These are phyloP conservation scores for Cherax destructor DNA, from an alignment of 1,140 invertebrate species.

Conservation along the genomic window DNA sequence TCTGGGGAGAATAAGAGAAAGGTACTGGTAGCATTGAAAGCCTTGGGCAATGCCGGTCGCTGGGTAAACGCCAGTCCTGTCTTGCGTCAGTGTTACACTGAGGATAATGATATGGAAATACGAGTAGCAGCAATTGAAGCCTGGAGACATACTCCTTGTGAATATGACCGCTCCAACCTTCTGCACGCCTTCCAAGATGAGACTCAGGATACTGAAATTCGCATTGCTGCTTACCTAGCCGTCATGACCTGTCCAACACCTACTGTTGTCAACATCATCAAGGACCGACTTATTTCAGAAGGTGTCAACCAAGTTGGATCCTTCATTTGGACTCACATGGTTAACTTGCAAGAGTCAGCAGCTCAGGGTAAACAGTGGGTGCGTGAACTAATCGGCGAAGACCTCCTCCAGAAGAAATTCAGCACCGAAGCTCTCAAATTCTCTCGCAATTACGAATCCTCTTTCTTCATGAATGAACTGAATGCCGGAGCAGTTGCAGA, in stretches of 20 bases:
- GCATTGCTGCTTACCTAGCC: constrained; percentile 91
- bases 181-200: constrained; percentile 82
- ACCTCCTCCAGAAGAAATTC: constrained; percentile 83
- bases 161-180: constrained; percentile 78
- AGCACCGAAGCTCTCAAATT: constrained; percentile 87
- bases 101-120: constrained; percentile 82
- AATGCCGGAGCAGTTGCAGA: constrained; percentile 85
- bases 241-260: constrained; percentile 84
- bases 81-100: constrained; percentile 82
- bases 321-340: constrained; percentile 88
- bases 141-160: constrained; percentile 82
- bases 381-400: constrained; percentile 82
- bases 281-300: constrained; percentile 84
- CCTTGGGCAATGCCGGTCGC: constrained; percentile 86
- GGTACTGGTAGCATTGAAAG: constrained; percentile 86
- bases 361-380: constrained; percentile 84
- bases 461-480: constrained; percentile 82
- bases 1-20: constrained; percentile 82
- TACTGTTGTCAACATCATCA: constrained; percentile 82
- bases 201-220: constrained; percentile 88
- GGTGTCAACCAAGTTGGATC: constrained; percentile 84
- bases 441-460: constrained; percentile 86
- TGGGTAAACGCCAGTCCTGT: constrained; percentile 80
- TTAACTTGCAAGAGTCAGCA: constrained; percentile 84
- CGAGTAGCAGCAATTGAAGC: constrained; percentile 88